A percentile compares a stretch with the other conserved stretches of the same genome.
Evolutionary conservation across 2,888 invertebrate genomes (phyloP).

Genomic region (Dynastes maya): DNA sequence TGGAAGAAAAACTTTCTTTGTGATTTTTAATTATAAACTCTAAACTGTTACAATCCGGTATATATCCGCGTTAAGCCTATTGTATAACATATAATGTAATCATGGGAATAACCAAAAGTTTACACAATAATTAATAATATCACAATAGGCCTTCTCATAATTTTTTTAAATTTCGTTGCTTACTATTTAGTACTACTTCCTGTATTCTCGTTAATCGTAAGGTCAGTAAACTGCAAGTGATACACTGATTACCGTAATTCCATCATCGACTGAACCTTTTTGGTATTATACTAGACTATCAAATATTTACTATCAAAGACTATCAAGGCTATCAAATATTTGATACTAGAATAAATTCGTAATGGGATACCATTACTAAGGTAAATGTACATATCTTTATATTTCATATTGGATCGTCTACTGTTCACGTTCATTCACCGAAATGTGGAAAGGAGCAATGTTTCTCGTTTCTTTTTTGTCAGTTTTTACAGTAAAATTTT

Average conservation of each 20-base stretch:
- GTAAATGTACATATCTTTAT: neutral
- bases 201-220: conserved; percentile 16
- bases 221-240: conserved; percentile 25
- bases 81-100: neutral
- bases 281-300: neutral
- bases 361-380: neutral
- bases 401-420: neutral
- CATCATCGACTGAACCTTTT: neutral
- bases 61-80: conserved; percentile 15
- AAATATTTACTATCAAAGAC: neutral
- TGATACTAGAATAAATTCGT: neutral
- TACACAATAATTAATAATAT: conserved; percentile 18
- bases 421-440: neutral
- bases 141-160: neutral
- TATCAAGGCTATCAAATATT: neutral
- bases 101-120: conserved; percentile 28
- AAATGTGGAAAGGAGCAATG: neutral
- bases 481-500: no score
- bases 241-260: conserved; percentile 8
- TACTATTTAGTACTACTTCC: conserved; percentile 30
- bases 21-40: neutral
- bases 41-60: neutral
- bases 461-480: no score
- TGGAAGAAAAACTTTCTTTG: no score
- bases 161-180: neutral